Evolutionary conservation across 2,797 vertebrate genomes (phyloP), one percentile per base, ranked within the genome.

Genomic region (Manis pentadactyla): DNA sequence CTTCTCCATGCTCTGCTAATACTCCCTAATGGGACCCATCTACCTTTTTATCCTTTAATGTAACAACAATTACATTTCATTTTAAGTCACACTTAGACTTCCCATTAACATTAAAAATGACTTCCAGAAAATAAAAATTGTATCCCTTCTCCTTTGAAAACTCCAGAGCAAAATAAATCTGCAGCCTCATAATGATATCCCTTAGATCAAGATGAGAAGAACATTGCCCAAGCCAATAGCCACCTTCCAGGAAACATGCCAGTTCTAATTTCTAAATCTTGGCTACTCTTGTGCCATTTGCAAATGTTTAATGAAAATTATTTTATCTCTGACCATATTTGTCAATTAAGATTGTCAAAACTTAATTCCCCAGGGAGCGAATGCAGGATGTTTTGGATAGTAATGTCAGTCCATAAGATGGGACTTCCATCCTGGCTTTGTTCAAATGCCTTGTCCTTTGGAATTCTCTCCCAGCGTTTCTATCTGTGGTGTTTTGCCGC

Each of bases 231-330:
- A 81, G 61, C 7, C 57, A 84, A 92, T 75, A 95, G 46, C 37
- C 23, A 49, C 39, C 8, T 5, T 19, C 46, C 46, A 74, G 7
- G 37, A 92, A 71, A 88, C 92, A 42, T 69, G 29, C 53, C 68
- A 49, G 27, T 79, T 90, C 64, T 95, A 68, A 90, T 93, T 90
- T 95, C 75, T 49, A 68, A 93, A 75, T 84, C 59, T 74, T 89
- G 27, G 49, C 11, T 85, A 37, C 27, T 25, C 27, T 17, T 51
- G 21, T 51, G 49, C 27, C 37, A 83, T 63, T 95, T 95, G 61
- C 53, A 82, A 49, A 90, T n/a, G 19, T 78, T 92, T 93, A 66
- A 93, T 74, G 31, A 66, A 78, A 87, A 57, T 49, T 92, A 59
- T 69, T 93, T 87, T 64, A 57, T 68, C 34, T 95, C 42, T 57